Percentiles rank a stretch among this genome's conserved stretches.
Conservation (phyloP, 2,797 vertebrate genomes). For the Meda fulgida region DNA sequence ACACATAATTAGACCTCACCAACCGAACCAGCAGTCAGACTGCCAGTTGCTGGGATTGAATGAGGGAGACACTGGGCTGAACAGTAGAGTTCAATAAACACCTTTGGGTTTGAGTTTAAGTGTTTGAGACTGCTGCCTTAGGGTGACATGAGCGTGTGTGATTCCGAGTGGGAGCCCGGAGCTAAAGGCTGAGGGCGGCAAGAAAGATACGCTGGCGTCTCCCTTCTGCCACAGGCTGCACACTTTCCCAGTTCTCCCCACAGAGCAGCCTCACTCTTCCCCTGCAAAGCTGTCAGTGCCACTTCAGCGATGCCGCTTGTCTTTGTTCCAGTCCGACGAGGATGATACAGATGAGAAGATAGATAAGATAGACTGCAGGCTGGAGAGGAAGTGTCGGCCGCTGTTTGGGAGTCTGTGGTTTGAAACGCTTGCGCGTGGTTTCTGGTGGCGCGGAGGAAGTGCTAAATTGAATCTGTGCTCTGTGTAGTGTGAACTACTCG, state of each 20-base stretch:
- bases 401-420: constrained; percentile 29
- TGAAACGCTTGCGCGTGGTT: constrained; percentile 6
- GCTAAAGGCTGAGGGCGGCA: constrained; percentile 53
- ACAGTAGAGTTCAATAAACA: constrained; percentile 52
- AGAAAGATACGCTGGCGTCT: constrained; percentile 52
- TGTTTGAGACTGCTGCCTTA: constrained; percentile 65
- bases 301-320: constrained; percentile 37
- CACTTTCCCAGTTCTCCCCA: constrained; percentile 49
- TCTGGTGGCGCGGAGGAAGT: constrained; percentile 32
- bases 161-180: constrained; percentile 64
- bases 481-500: constrained; percentile 23
- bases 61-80: constrained; percentile 49
- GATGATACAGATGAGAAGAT: constrained; percentile 45
- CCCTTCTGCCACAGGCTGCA: constrained; percentile 59
- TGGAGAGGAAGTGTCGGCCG: constrained; percentile 21
- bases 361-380: constrained; percentile 41
- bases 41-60: constrained; percentile 49
- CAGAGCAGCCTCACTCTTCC: constrained; percentile 47
- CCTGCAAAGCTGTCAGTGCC: constrained; percentile 46
- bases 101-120: constrained; percentile 62
- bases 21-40: constrained; percentile 22
- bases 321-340: constrained; percentile 49
- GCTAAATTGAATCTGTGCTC: constrained; percentile 38
- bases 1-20: constrained; percentile 44
- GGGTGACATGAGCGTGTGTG: constrained; percentile 71